These are phyloP conservation scores for Aleiodes sp. DNA, from an alignment of 1,140 invertebrate genomes.

Conservation along the genomic window DNA sequence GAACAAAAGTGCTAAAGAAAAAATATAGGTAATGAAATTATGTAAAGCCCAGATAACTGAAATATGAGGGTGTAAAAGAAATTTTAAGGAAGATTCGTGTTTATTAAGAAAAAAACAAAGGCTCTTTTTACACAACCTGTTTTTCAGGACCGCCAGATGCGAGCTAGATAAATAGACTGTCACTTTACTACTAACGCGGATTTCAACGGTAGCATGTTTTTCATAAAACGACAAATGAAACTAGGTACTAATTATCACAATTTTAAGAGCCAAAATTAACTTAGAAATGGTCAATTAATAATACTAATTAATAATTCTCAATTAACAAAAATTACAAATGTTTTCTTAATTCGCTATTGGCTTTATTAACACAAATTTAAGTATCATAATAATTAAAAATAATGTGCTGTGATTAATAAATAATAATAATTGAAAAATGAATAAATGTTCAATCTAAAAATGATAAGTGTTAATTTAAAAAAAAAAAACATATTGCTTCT, in stretches of 20 bases:
- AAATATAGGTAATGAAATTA: no score
- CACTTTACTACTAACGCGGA: slow-evolving; percentile 57
- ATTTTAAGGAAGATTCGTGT: no score
- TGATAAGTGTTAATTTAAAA: not conserved
- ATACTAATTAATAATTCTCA: not conserved
- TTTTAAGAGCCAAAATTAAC: slow-evolving; percentile 27
- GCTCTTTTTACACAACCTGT: slow-evolving; percentile 36
- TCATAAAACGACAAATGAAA: slow-evolving; percentile 44
- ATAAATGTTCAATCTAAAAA: not conserved
- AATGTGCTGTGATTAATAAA: slow-evolving; percentile 9
- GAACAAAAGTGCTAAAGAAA: no score
- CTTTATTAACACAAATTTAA: slow-evolving; percentile 5
- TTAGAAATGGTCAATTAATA: not conserved
- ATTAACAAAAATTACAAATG: slow-evolving; percentile 14
- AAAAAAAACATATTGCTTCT: slow-evolving; percentile 14
- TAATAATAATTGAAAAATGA: not conserved
- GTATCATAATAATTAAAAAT: not conserved
- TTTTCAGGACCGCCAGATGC: slow-evolving; percentile 56
- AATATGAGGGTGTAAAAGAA: no score
- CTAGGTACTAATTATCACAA: slow-evolving; percentile 51
- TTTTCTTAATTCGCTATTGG: not conserved
- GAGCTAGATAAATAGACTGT: slow-evolving; percentile 48
- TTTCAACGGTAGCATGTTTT: slow-evolving; percentile 47
- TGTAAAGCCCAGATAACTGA: no score
- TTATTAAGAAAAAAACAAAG: not conserved